Base-by-base conservation (phyloP, 1,140 invertebrate species). In the Diachasmimorpha longicaudata region DNA sequence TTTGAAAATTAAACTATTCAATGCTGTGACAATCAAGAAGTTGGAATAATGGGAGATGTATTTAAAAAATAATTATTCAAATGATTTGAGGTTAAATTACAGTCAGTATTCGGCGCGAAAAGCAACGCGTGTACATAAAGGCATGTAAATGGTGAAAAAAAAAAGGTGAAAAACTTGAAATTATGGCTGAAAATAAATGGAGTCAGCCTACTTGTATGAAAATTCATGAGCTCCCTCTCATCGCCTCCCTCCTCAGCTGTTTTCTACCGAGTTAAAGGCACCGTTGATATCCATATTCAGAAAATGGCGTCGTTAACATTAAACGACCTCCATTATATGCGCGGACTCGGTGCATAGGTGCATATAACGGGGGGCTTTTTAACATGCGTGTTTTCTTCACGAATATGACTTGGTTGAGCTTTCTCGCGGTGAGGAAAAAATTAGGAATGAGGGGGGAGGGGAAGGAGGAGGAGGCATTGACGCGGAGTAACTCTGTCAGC, bases 291-390 rank as follows among this genome's bases (percentile, higher is more conserved):
- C 85, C 85, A 84, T 87, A 86, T 83, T 85, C 80, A 83, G 85
- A 88, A 89, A 88, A 89, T 87, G 85, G 85, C 85, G 86, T 88
- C 86, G 86, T 89, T 88, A 87, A 88, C 82, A 84, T 88, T 87
- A 88, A 89, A 87, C 82, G 86, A 84, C 83, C 79, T 83, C 77
- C 83, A 88, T 89, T 85, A 88, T 86, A 83, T 81, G 69, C 77
- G 77, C 78, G 58, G 42, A 70, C 68, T 63, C 74, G 63, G 74
- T 73, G 46, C 16, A 36, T 72, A 58, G 31, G 11, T 63, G 19
- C 16, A 37, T 68, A 66, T 74, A 48, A 25, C 19, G n/a, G 37
- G 36, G 46, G 21, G 6, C n/a, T 69, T 44, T 36, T 69, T 36
- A 48, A 70, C 67, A 25, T 42, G 16, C 25, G 44, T 68, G 25